A percentile compares a stretch with the other conserved stretches of the same genome.
These are phyloP conservation scores for Condylura cristata DNA, from an alignment of 2,113 vertebrate species.

Conservation along the genomic window DNA sequence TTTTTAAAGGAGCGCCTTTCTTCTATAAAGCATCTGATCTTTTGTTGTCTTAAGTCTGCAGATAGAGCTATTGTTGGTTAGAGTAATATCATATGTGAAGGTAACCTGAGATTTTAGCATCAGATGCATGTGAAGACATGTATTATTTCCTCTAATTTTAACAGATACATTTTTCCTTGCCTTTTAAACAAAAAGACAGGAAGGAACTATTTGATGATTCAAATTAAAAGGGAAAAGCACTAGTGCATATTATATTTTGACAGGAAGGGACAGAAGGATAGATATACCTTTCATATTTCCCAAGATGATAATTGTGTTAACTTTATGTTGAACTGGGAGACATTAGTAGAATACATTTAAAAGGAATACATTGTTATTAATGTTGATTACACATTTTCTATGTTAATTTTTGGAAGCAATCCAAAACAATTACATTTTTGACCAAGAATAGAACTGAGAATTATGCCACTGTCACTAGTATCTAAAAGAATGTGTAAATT, in stretches of 20 bases:
- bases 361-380: not conserved
- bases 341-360: not conserved
- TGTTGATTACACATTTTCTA: not conserved
- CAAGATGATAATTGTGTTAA: not conserved
- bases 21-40: not conserved
- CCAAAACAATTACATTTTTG: conserved; percentile 46
- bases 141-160: conserved; percentile 45
- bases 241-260: conserved; percentile 17
- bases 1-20: not conserved
- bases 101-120: not conserved
- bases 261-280: not conserved
- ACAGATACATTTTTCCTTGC: not conserved
- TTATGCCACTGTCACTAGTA: not conserved
- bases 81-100: not conserved
- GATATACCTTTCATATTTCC: conserved; percentile 8
- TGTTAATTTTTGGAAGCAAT: conserved; percentile 10
- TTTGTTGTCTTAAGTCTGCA: not conserved
- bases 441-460: conserved; percentile 30
- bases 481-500: conserved; percentile 13
- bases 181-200: not conserved
- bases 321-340: conserved; percentile 24
- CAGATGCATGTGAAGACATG: not conserved
- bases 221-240: not conserved
- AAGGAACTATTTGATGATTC: conserved; percentile 48
- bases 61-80: not conserved